phyloP scores from a whole-genome alignment of 2,888 invertebrate genomes.

The Lithosia quadra region DNA sequence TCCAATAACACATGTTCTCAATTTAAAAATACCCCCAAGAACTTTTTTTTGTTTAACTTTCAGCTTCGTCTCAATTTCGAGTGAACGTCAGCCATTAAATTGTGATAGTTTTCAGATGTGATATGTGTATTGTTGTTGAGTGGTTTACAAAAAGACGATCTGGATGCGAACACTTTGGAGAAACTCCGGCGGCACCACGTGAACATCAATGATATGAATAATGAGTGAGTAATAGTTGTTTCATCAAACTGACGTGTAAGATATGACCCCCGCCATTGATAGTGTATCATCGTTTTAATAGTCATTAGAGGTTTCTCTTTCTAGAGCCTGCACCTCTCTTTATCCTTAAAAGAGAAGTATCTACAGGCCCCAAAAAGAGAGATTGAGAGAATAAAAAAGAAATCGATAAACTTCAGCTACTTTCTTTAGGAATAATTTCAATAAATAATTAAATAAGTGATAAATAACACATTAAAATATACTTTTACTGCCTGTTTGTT shows the following conservation, averaged over 20 bases:
- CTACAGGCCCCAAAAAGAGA: too few species aligned
- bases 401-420: too few species aligned
- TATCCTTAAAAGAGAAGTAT: too few species aligned
- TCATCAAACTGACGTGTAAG: constrained; percentile 11
- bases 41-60: neutral
- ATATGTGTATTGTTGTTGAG: constrained; percentile 78
- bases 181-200: constrained; percentile 74
- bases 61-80: neutral
- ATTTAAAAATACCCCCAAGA: constrained; percentile 33
- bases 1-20: constrained; percentile 64
- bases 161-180: constrained; percentile 67
- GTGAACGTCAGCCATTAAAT: constrained; percentile 35
- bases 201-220: constrained; percentile 72
- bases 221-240: constrained; percentile 65
- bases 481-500: too few species aligned
- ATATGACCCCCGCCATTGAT: neutral
- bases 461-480: too few species aligned
- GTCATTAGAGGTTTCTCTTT: neutral
- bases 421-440: too few species aligned
- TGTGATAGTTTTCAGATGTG: constrained; percentile 73
- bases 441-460: too few species aligned
- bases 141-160: constrained; percentile 78
- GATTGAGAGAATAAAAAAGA: too few species aligned
- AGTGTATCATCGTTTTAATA: neutral
- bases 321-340: neutral